A percentile compares a stretch with the other conserved stretches of the same genome.
Conservation (phyloP, 2,797 vertebrate genomes). For the Neosalanx taihuensis region DNA sequence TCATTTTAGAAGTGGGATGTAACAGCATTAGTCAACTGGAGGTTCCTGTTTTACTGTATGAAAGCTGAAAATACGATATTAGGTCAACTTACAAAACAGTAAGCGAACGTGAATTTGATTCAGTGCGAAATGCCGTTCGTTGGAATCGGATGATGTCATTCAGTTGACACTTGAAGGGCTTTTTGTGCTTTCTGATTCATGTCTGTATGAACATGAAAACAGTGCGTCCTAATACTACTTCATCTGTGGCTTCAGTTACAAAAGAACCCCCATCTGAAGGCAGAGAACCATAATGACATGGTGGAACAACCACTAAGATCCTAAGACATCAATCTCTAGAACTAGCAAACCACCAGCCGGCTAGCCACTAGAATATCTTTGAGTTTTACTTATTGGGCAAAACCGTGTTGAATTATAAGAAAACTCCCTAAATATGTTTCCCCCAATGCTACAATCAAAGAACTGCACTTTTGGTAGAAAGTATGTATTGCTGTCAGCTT, state of each 20-base stretch:
- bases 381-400: neutral
- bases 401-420: neutral
- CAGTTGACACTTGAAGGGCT: neutral
- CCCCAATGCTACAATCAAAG: neutral
- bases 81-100: neutral
- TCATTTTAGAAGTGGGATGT: neutral
- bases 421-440: neutral
- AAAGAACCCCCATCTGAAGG: slow-evolving; percentile 13
- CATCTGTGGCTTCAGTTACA: neutral
- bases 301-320: slow-evolving; percentile 17
- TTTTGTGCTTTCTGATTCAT: neutral
- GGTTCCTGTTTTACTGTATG: neutral
- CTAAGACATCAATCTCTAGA: slow-evolving; percentile 10
- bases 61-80: too few relatives aligned
- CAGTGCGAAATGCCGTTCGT: neutral
- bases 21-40: neutral
- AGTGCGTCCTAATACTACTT: neutral
- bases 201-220: neutral
- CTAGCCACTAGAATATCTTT: neutral
- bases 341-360: neutral
- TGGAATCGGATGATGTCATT: neutral
- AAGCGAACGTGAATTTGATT: neutral
- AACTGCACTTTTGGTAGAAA: neutral
- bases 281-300: slow-evolving; percentile 13
- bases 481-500: neutral